Base-by-base conservation (phyloP, 2,113 vertebrate species). In the Oncorhynchus clarkii region DNA sequence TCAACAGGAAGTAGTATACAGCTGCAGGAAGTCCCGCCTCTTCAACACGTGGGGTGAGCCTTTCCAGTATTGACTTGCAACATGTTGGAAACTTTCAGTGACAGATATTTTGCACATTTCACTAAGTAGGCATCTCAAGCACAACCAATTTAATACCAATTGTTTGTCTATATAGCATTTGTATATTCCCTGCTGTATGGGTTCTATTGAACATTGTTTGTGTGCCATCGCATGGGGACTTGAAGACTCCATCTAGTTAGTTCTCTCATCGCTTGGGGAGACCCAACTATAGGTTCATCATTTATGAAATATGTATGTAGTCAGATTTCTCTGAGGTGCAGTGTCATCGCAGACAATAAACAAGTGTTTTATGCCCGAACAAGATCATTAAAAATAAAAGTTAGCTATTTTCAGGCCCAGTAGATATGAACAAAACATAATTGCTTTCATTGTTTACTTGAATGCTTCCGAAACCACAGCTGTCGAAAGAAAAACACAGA, bases 11-110 rank as follows among this genome's bases (percentile, higher is more conserved):
- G 88, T 94, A 22, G 80, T 89, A 22, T 96, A 96, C 82, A 85
- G 90, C 77, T 96, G 96, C 87, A 93, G 80, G 79, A 94, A 85
- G 66, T 95, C 95, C 13, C 95, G 95, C 48, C 90, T 96, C 29
- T 90, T 96, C 39, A 95, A 95, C 83, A 94, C 93, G 0, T 94
- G 93, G 0, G 95, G 96, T 96, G 88, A 93, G 94, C 73, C 27
- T 51, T 59, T 24, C 7, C 22, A 9, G 5, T 59, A 20, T 31
- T 18, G 3, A 14, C 12, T 14, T 64, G 73, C 29, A 3, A n/a
- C 24, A 16, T 60, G 18, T 34, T 68, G 18, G 27, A 45, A 49
- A 2, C 26, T 69, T 76, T 68, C 48, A 29, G 67, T 71, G 8
- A 60, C 8, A 54, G 18, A 22, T 34, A 34, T 72, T 45, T 73